phyloP scores from a whole-genome alignment of 2,113 vertebrate species.

The Oncorhynchus keta region DNA sequence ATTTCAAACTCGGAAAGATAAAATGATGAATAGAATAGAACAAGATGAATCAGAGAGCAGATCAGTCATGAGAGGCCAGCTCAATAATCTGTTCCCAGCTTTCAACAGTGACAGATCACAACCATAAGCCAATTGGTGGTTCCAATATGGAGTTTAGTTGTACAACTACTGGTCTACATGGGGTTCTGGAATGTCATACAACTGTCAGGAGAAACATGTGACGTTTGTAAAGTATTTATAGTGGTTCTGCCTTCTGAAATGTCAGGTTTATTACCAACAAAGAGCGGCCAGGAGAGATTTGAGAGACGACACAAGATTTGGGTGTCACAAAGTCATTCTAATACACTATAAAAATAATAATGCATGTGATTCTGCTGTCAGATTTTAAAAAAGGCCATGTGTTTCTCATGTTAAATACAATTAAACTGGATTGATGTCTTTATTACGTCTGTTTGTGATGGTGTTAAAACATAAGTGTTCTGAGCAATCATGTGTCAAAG shows the following conservation, averaged over 20 bases:
- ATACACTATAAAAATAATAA: no score
- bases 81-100: conserved; percentile 26
- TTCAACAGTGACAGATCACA: neutral
- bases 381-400: no score
- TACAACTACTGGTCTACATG: neutral
- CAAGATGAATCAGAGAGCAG: conserved; percentile 40
- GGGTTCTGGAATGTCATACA: neutral
- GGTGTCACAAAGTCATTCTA: no score
- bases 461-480: neutral
- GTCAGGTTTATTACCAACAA: no score
- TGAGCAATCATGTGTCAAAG: neutral
- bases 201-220: neutral
- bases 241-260: neutral
- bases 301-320: no score
- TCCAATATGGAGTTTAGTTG: neutral
- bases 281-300: no score
- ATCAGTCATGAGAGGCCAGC: conserved; percentile 40
- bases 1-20: conserved; percentile 32
- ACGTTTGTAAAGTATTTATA: neutral
- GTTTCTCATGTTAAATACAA: no score
- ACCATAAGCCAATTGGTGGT: neutral
- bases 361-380: no score
- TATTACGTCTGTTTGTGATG: no score
- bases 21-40: conserved; percentile 40
- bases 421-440: no score